Evolutionary conservation across 2,888 invertebrate genomes (phyloP), one percentile per base, ranked within the genome.

Genomic region (Pollenia amentaria): DNA sequence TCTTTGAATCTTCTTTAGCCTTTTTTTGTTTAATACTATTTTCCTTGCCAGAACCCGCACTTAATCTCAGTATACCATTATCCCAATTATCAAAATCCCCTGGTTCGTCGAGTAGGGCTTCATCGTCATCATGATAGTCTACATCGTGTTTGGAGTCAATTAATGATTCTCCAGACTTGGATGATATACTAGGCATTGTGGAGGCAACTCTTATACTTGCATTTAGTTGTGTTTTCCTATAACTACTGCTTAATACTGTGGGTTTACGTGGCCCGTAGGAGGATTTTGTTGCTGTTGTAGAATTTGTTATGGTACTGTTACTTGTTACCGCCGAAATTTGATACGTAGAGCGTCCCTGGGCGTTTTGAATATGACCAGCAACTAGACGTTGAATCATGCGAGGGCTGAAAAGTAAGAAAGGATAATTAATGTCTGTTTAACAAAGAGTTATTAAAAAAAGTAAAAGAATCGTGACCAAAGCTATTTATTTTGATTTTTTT

Each of bases 1-100:
- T 97, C 92, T 96, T 96, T 42, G 96, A 96, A 88, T 97, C 97
- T 87, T 96, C 96, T 79, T 92, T 92, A 69, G 89, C 89, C 53
- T 83, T 94, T 64, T 82, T 94, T 4, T 88, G 91, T 90, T 90
- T 94, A 53, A 93, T 93, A 85, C 93, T 92, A 29, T 89, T 89
- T 87, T 94, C 94, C 89, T 95, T 96, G 8, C 96, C 96, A 87
- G 95, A 95, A 38, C 96, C 96, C 76, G 96, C 96, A 90, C 96
- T 96, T 83, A 96, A 95, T 90, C 95, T 94, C 90, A 96, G 94
- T 91, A 96, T 95, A 87, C 95, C 95, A 89, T 96, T 96, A 90
- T 95, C 95, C 95, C 95, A 95, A 89, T 95, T 93, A 78, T 92
- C 92, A 51, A 92, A 92, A 87, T 92, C 93, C 14, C 91, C 92